phyloP scores from a whole-genome alignment of 2,888 invertebrate species.

The Catocala sponsa region DNA sequence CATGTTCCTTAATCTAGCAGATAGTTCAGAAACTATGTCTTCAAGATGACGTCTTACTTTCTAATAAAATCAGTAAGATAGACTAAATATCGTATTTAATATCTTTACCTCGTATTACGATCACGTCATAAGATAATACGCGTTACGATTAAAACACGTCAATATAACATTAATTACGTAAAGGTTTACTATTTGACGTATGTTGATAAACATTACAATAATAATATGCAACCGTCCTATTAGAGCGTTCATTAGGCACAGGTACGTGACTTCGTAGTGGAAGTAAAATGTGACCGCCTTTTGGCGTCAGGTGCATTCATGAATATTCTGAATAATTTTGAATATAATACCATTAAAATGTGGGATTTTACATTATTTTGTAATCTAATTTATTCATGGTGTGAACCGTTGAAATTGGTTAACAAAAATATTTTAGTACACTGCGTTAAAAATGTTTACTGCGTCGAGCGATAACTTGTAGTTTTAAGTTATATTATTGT shows the following conservation, averaged over 20 bases:
- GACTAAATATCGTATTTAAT: neutral
- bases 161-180: neutral
- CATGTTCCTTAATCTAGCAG: no score
- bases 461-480: no score
- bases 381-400: slow-evolving; percentile 25
- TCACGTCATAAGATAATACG: neutral
- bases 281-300: slow-evolving; percentile 30
- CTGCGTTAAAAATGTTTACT: no score
- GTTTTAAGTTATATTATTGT: no score
- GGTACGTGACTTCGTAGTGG: slow-evolving; percentile 11
- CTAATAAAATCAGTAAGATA: slow-evolving; percentile 1
- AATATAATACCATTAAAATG: slow-evolving; percentile 38
- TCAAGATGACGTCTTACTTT: neutral
- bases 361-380: slow-evolving; percentile 26
- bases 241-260: no score
- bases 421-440: neutral
- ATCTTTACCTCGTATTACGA: slow-evolving; percentile 3
- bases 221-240: no score
- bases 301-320: slow-evolving; percentile 71
- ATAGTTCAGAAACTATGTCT: no score
- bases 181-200: neutral
- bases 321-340: slow-evolving; percentile 71
- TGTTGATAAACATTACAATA: neutral
- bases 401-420: slow-evolving; percentile 16
- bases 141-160: neutral